These are phyloP conservation scores for Prosopocoilus inquinatus DNA, from an alignment of 2,888 invertebrate species.

Conservation along the genomic window DNA sequence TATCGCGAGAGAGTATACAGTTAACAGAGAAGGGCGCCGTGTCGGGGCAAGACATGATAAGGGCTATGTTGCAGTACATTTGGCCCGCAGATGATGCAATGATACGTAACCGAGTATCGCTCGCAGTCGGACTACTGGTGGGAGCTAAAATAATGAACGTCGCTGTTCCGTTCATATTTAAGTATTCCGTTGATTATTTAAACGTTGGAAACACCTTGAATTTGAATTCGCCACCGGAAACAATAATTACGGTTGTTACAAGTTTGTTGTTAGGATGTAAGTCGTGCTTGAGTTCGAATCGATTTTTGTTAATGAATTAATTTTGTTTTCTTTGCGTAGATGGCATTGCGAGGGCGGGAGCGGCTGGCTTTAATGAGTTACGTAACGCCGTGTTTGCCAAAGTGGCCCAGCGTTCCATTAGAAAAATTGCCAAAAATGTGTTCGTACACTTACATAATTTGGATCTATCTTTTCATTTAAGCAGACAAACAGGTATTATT, in stretches of 20 bases:
- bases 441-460: slow-evolving; percentile 94
- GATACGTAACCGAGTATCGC: slow-evolving; percentile 74
- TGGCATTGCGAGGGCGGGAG: slow-evolving; percentile 87
- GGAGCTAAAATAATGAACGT: slow-evolving; percentile 88
- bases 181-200: slow-evolving; percentile 86
- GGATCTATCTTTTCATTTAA: slow-evolving; percentile 91
- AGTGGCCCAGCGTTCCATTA: slow-evolving; percentile 96
- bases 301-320: not conserved
- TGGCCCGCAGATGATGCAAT: slow-evolving; percentile 90
- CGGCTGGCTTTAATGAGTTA: slow-evolving; percentile 93
- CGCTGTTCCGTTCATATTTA: slow-evolving; percentile 93
- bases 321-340: slow-evolving; percentile 59
- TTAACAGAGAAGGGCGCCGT: slow-evolving; percentile 59
- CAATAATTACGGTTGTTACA: slow-evolving; percentile 74
- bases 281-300: slow-evolving; percentile 39
- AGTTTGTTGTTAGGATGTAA: slow-evolving; percentile 86
- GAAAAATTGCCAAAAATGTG: slow-evolving; percentile 90
- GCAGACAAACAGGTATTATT: slow-evolving; percentile 86
- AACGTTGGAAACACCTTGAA: slow-evolving; percentile 66
- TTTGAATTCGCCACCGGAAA: slow-evolving; percentile 76
- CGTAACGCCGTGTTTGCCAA: slow-evolving; percentile 97
- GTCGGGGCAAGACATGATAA: slow-evolving; percentile 75
- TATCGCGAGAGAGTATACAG: slow-evolving; percentile 57
- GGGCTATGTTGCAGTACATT: slow-evolving; percentile 86
- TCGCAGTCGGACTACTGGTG: slow-evolving; percentile 77